Evolutionary conservation across 1,140 invertebrate species (phyloP).

Genomic region (Contarinia nasturtii): DNA sequence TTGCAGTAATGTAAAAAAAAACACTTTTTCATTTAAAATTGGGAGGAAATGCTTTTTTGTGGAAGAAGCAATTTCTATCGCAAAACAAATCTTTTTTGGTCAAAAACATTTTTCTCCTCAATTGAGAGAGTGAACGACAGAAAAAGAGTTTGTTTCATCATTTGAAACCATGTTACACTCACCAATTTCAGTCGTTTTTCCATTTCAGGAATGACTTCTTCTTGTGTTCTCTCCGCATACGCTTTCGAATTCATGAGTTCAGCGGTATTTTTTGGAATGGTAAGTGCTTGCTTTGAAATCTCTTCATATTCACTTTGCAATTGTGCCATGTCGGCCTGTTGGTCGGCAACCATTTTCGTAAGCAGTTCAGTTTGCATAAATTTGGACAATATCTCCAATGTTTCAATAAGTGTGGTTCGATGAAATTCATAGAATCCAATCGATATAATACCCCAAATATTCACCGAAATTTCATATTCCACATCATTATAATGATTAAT

Average conservation of each 20-base stretch:
- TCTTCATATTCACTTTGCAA: slow-evolving; percentile 68
- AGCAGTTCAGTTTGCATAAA: slow-evolving; percentile 49
- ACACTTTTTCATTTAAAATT: too few species aligned
- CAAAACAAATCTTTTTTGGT: too few species aligned
- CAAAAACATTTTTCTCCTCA: too few species aligned
- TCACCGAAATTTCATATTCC: slow-evolving; percentile 37
- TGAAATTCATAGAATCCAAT: slow-evolving; percentile 77
- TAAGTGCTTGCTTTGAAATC: slow-evolving; percentile 61
- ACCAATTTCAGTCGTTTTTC: slow-evolving; percentile 45
- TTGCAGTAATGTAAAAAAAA: too few species aligned
- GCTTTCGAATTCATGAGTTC: slow-evolving; percentile 65
- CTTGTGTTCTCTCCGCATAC: slow-evolving; percentile 53
- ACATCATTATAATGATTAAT: slow-evolving; percentile 45
- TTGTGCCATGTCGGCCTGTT: slow-evolving; percentile 48
- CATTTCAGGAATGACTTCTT: slow-evolving; percentile 47
- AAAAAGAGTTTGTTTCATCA: background rate
- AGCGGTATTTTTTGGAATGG: slow-evolving; percentile 60
- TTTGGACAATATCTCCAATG: slow-evolving; percentile 46
- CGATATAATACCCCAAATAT: slow-evolving; percentile 43
- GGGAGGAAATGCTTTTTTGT: too few species aligned
- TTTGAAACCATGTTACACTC: slow-evolving; percentile 30
- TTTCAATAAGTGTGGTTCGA: slow-evolving; percentile 55
- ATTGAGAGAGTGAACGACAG: slow-evolving; percentile 1
- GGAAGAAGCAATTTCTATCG: too few species aligned
- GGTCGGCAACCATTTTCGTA: slow-evolving; percentile 52